A percentile compares a stretch with the other conserved stretches of the same genome.
phyloP scores from a whole-genome alignment of 2,888 invertebrate genomes.

The Drosophila quinaria region DNA sequence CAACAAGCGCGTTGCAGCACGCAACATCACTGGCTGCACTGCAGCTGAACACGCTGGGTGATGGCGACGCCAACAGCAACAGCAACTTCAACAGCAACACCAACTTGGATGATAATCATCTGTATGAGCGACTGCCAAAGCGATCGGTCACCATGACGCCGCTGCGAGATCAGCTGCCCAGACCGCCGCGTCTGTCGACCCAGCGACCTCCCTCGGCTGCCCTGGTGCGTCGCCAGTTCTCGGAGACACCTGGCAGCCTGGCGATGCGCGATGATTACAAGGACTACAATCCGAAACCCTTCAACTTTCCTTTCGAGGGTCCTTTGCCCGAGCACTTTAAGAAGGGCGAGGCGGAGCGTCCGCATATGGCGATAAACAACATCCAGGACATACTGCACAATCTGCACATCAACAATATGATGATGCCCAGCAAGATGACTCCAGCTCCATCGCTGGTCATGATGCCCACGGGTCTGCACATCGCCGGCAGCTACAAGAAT shows the following conservation, averaged over 20 bases:
- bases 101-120: slow-evolving; percentile 63
- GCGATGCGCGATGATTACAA: slow-evolving; percentile 69
- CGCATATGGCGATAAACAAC: slow-evolving; percentile 74
- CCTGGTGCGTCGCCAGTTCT: slow-evolving; percentile 72
- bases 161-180: slow-evolving; percentile 78
- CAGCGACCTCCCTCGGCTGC: slow-evolving; percentile 70
- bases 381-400: slow-evolving; percentile 85
- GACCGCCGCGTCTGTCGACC: slow-evolving; percentile 79
- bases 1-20: slow-evolving; percentile 56
- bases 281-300: slow-evolving; percentile 83
- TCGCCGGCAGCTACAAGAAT: slow-evolving; percentile 84
- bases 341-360: slow-evolving; percentile 62
- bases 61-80: slow-evolving; percentile 26
- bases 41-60: slow-evolving; percentile 36
- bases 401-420: slow-evolving; percentile 58
- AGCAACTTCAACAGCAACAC: slow-evolving; percentile 5
- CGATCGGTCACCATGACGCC: slow-evolving; percentile 83
- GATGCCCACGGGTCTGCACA: slow-evolving; percentile 83
- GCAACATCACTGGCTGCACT: slow-evolving; percentile 48
- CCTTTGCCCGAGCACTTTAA: slow-evolving; percentile 83
- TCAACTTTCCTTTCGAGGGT: slow-evolving; percentile 84
- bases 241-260: slow-evolving; percentile 64
- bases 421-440: slow-evolving; percentile 51
- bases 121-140: slow-evolving; percentile 81
- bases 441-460: slow-evolving; percentile 68